Evolutionary conservation across 2,113 vertebrate species (phyloP).

Genomic region (Penelope pileata): DNA sequence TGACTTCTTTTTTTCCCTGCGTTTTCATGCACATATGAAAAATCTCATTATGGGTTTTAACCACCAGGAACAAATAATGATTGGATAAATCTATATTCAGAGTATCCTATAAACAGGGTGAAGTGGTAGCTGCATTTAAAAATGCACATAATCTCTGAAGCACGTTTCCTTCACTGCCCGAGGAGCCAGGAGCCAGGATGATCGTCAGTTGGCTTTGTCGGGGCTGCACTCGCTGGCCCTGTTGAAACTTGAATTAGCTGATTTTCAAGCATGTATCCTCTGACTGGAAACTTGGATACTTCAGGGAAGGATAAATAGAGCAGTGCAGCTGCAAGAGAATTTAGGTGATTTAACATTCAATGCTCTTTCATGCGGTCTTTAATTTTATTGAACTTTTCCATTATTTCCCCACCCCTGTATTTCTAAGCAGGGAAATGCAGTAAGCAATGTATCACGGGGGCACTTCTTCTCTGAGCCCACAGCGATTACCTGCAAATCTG

Average conservation of each 20-base stretch:
- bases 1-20: background rate
- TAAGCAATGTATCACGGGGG: background rate
- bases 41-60: background rate
- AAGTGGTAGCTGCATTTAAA: background rate
- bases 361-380: background rate
- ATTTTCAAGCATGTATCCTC: background rate
- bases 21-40: background rate
- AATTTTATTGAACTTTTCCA: background rate
- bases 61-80: background rate
- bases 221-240: background rate
- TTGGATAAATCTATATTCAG: background rate
- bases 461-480: background rate
- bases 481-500: background rate
- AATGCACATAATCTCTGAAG: background rate
- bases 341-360: background rate
- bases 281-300: background rate
- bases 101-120: background rate
- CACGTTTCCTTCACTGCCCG: background rate
- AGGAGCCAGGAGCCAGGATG: background rate
- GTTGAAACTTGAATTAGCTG: slow-evolving; percentile 41
- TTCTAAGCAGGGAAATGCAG: background rate
- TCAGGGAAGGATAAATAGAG: background rate
- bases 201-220: background rate
- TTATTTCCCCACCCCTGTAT: accelerated
- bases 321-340: background rate